These are phyloP conservation scores for Pseudotriccus pelzelni DNA, from an alignment of 2,797 vertebrate species.

Conservation along the genomic window DNA sequence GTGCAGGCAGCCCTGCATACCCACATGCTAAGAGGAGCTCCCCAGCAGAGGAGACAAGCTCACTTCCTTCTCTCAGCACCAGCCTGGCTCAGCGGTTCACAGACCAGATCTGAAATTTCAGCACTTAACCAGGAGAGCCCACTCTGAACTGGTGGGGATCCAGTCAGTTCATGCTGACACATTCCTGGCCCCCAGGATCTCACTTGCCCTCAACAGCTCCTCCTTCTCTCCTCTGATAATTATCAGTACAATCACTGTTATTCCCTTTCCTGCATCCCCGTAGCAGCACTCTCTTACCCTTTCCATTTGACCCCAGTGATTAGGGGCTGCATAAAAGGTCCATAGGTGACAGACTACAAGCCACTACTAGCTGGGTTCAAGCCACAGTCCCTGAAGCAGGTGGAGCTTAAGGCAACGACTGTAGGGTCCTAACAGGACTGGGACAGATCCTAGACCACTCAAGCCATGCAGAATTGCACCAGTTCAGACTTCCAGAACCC, in stretches of 20 bases:
- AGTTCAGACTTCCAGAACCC: background rate
- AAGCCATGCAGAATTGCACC: background rate
- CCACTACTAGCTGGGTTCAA: background rate
- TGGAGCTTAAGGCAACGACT: background rate
- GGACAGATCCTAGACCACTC: background rate
- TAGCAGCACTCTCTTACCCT: background rate
- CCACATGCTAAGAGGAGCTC: background rate
- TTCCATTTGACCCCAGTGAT: background rate
- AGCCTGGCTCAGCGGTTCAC: background rate
- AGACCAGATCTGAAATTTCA: background rate
- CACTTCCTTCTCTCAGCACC: background rate
- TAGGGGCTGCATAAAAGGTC: background rate
- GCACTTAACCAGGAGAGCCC: background rate
- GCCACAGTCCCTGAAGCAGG: background rate
- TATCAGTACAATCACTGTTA: background rate
- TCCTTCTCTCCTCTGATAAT: background rate
- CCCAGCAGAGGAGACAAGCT: background rate
- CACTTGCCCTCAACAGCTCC: background rate
- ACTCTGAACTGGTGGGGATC: background rate
- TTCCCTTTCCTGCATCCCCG: background rate
- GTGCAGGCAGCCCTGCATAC: background rate
- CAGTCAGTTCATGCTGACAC: background rate
- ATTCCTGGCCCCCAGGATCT: background rate
- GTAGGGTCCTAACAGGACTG: background rate
- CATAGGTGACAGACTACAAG: background rate